Conservation (phyloP, 2,888 invertebrate species). For the Stenolophus ochropezus region DNA sequence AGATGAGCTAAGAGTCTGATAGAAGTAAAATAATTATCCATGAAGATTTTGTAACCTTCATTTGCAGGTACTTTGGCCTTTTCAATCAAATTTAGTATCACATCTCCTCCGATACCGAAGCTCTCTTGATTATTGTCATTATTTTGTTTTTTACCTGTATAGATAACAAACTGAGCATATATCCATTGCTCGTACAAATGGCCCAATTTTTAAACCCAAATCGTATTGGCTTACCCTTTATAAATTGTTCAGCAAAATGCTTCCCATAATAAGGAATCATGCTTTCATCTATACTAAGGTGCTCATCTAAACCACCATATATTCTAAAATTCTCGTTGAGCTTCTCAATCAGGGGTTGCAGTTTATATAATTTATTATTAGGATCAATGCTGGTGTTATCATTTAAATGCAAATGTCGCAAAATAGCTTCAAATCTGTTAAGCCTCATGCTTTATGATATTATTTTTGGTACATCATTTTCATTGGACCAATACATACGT, state of each 20-base stretch:
- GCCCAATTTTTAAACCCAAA: conserved; percentile 65
- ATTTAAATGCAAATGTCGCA: conserved; percentile 59
- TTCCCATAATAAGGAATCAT: conserved; percentile 65
- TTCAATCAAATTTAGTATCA: conserved; percentile 61
- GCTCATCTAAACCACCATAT: conserved; percentile 61
- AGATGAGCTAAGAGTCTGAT: conserved; percentile 50
- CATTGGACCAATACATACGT: conserved; percentile 56
- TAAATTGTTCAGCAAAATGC: conserved; percentile 64
- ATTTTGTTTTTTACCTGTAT: conserved; percentile 62
- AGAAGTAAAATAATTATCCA: conserved; percentile 60
- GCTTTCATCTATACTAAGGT: conserved; percentile 63
- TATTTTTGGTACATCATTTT: conserved; percentile 61
- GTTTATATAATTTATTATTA: conserved; percentile 62
- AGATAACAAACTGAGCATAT: conserved; percentile 63
- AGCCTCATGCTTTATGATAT: conserved; percentile 58
- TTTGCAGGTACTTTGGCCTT: conserved; percentile 56
- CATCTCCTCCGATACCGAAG: conserved; percentile 48
- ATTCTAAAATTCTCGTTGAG: conserved; percentile 58
- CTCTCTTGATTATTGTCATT: not conserved
- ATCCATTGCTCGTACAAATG: conserved; percentile 63
- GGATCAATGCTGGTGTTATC: conserved; percentile 54
- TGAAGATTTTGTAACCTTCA: conserved; percentile 61
- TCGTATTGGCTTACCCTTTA: conserved; percentile 64
- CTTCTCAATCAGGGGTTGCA: conserved; percentile 58
- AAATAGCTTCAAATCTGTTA: conserved; percentile 62